These are phyloP conservation scores for Dendroctonus ponderosae DNA, from an alignment of 1,140 invertebrate species.

Conservation along the genomic window DNA sequence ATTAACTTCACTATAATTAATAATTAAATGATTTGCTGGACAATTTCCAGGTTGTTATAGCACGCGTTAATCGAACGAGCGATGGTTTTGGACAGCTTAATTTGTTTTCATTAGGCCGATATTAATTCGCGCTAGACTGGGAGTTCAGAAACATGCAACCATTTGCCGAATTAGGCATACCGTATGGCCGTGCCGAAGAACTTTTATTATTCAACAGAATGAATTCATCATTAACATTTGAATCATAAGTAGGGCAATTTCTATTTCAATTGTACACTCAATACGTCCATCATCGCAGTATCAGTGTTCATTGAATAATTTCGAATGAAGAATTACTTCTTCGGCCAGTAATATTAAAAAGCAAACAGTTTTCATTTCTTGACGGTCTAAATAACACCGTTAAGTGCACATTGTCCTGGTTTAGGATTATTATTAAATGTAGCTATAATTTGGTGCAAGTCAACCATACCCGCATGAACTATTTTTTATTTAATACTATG, in stretches of 20 bases:
- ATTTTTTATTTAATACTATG: slow-evolving; percentile 2
- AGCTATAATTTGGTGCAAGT: slow-evolving; percentile 29
- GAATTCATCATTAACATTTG: too few species aligned
- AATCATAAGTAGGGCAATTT: too few species aligned
- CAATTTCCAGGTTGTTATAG: background rate
- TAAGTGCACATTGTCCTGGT: slow-evolving; percentile 27
- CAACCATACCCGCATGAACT: slow-evolving; percentile 10
- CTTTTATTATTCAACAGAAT: too few species aligned
- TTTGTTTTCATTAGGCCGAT: background rate
- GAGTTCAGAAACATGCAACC: too few species aligned
- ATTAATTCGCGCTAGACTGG: too few species aligned
- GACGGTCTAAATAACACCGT: slow-evolving; percentile 30
- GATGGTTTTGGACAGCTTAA: background rate
- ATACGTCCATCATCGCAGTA: background rate
- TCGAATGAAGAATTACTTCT: slow-evolving; percentile 9
- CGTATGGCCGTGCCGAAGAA: too few species aligned
- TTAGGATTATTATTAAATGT: slow-evolving; percentile 31
- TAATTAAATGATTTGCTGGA: background rate
- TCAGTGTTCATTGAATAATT: background rate
- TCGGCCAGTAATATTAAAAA: slow-evolving; percentile 16
- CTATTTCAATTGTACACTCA: too few species aligned
- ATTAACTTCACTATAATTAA: background rate
- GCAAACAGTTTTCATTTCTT: slow-evolving; percentile 29
- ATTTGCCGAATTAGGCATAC: too few species aligned
- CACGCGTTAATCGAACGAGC: background rate